Conservation (phyloP, 2,113 vertebrate genomes). For the Xenopus laevis region DNA sequence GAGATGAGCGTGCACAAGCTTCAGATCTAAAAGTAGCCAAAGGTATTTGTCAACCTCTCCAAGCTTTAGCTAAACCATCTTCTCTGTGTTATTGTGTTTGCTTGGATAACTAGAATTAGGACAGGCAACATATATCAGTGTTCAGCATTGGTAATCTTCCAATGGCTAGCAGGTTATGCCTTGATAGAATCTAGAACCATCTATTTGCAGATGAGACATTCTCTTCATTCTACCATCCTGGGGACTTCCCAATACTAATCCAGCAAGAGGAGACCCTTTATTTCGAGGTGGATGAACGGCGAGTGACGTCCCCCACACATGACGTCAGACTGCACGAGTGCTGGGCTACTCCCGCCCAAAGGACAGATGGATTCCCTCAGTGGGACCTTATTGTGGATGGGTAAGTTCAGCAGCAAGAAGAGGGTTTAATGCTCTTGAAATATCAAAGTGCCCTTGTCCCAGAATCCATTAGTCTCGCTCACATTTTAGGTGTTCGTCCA, state of each 20-base stretch:
- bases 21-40: neutral
- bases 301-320: neutral
- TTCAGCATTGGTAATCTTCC: too few relatives aligned
- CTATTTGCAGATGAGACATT: neutral
- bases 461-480: too few relatives aligned
- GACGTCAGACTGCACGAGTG: neutral
- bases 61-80: too few relatives aligned
- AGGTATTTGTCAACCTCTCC: neutral
- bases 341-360: neutral
- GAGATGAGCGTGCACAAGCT: too few relatives aligned
- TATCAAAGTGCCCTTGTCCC: neutral
- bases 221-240: neutral
- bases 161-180: too few relatives aligned
- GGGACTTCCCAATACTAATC: conserved; percentile 14
- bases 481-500: too few relatives aligned
- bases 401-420: neutral
- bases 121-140: too few relatives aligned
- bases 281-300: neutral
- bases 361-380: neutral
- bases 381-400: conserved; percentile 26
- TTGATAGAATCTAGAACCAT: too few relatives aligned
- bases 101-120: too few relatives aligned
- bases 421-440: neutral
- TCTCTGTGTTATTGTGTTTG: too few relatives aligned
- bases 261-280: neutral